Evolutionary conservation across 2,797 vertebrate genomes (phyloP), one percentile per base, ranked within the genome.

Genomic region (Acanthurus leucopareius): DNA sequence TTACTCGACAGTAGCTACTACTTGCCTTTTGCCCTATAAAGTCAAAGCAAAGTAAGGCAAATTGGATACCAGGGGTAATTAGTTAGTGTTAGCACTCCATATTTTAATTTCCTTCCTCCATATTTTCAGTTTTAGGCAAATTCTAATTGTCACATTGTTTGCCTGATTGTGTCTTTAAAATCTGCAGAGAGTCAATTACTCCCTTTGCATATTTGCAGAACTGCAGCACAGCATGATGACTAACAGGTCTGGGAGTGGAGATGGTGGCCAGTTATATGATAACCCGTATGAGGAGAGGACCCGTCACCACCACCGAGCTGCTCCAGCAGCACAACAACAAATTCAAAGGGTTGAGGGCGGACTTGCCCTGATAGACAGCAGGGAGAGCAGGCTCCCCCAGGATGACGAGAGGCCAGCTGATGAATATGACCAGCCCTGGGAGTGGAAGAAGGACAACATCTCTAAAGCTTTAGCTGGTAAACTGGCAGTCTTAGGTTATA

Each of bases 391-490:
- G 32, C 94, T 97, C 71, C 97, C 97, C 51, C 95, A 92, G 69
- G 95, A 97, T 0, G 97, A 98, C 0, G 97, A 97, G 80, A 93
- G 97, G 87, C 97, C 97, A 0, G 97, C 96, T 0, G 97, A 98
- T 0, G 97, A 98, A 52, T 98, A 98, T 0, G 97, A 98, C 82
- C 97, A 98, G 87, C 97, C 97, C 2, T 98, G 97, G 97, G 97
- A 98, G 87, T 98, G 97, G 97, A 98, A 98, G 89, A 97, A 97
- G 72, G 96, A 97, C 22, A 92, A 97, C 90, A 98, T 98, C 86
- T 97, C 96, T 0, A 95, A 97, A 79, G 97, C 97, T 0, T 95
- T 98, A 5, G 97, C 97, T 90, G 97, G 97, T 98, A 83, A 59
- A 3, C 22, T 19, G 17, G 4, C 10, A 9, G n/a, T 45, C 28